These are phyloP conservation scores for Lottia gigantea DNA, from an alignment of 2,888 invertebrate genomes.

Conservation along the genomic window DNA sequence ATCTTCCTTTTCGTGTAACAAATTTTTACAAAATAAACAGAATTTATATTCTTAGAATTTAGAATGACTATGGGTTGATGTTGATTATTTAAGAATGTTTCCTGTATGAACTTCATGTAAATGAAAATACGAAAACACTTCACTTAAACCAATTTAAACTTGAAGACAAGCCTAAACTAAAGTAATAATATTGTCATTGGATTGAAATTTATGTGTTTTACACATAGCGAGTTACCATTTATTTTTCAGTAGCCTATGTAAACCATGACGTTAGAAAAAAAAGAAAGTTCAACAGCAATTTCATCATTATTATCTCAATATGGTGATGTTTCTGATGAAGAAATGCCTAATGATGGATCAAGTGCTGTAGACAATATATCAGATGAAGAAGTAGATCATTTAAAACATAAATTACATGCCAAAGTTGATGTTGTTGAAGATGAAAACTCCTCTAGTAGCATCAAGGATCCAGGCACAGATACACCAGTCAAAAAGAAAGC, in stretches of 20 bases:
- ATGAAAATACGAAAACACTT: too few relatives aligned
- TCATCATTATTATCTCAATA: constrained; percentile 44
- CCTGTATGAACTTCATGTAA: too few relatives aligned
- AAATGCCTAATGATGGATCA: constrained; percentile 18
- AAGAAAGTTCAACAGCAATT: constrained; percentile 50
- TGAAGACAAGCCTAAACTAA: too few relatives aligned
- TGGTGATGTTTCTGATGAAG: constrained; percentile 37
- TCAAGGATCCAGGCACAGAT: constrained; percentile 15
- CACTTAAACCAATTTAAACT: too few relatives aligned
- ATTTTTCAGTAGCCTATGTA: neutral
- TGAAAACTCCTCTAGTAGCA: neutral
- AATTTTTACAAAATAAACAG: too few relatives aligned
- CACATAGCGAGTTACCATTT: too few relatives aligned
- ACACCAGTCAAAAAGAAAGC: constrained; percentile 25
- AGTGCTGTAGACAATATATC: constrained; percentile 52
- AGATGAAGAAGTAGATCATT: constrained; percentile 46
- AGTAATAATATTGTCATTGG: too few relatives aligned
- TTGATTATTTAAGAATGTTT: too few relatives aligned
- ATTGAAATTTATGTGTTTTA: too few relatives aligned
- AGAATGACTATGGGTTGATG: too few relatives aligned
- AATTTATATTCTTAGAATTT: too few relatives aligned
- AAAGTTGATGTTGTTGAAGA: constrained; percentile 7
- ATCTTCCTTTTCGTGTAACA: too few relatives aligned
- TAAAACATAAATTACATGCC: constrained; percentile 14
- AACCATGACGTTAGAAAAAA: constrained; percentile 39